Percentiles rank a stretch among this genome's conserved stretches.
phyloP scores from a whole-genome alignment of 2,797 vertebrate species.

The Epinephelus awoara region DNA sequence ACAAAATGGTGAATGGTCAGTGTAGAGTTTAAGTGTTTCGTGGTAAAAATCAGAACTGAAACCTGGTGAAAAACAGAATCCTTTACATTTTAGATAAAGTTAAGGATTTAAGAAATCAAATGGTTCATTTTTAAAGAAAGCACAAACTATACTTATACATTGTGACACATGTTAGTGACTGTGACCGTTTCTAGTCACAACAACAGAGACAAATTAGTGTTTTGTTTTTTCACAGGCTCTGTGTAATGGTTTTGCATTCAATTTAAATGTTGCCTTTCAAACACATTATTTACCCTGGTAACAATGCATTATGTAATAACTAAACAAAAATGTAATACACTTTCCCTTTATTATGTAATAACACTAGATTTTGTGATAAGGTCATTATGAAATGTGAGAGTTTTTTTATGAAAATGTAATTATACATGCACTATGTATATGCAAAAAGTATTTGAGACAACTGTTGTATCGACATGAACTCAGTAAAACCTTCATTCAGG shows the following conservation, averaged over 20 bases:
- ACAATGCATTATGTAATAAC: too few species aligned
- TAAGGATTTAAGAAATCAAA: neutral
- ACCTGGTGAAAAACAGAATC: neutral
- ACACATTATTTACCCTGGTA: neutral
- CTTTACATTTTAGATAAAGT: neutral
- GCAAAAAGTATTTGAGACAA: too few species aligned
- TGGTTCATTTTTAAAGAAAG: neutral
- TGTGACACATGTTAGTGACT: neutral
- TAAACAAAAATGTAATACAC: too few species aligned
- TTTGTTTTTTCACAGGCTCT: conserved; percentile 7
- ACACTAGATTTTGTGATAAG: too few species aligned
- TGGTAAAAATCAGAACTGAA: neutral
- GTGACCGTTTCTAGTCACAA: neutral
- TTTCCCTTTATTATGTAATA: too few species aligned
- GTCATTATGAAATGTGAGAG: too few species aligned
- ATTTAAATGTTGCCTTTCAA: conserved; percentile 33
- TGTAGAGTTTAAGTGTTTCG: neutral
- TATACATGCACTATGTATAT: too few species aligned
- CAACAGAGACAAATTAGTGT: neutral
- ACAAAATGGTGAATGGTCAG: neutral
- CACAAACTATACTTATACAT: neutral
- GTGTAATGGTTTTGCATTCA: conserved; percentile 40
- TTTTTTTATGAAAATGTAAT: too few species aligned
- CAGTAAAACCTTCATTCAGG: neutral
- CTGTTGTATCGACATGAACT: neutral